These are phyloP conservation scores for Agriopis marginaria DNA, from an alignment of 2,888 invertebrate genomes.

Conservation along the genomic window DNA sequence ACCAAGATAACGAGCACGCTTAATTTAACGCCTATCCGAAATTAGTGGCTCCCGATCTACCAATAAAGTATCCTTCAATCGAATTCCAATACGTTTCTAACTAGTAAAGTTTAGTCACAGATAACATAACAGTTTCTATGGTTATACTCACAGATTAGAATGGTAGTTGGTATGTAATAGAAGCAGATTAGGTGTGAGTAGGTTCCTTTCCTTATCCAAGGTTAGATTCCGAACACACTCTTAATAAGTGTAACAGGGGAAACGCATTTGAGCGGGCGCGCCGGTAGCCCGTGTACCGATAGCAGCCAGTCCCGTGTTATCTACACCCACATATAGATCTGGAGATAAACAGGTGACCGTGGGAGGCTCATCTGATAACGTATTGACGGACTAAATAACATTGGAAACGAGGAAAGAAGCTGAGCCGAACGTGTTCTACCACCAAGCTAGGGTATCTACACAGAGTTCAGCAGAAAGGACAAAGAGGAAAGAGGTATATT, in stretches of 20 bases:
- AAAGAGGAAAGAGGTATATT: too few relatives aligned
- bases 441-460: background rate
- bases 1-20: slow-evolving; percentile 34
- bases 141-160: slow-evolving; percentile 3
- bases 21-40: slow-evolving; percentile 41
- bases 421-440: background rate
- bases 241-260: slow-evolving; percentile 80
- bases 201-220: slow-evolving; percentile 33
- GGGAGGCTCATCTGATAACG: slow-evolving; percentile 51
- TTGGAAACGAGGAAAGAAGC: slow-evolving; percentile 31
- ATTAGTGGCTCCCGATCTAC: slow-evolving; percentile 43
- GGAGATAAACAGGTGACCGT: slow-evolving; percentile 74
- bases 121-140: slow-evolving; percentile 18
- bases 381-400: slow-evolving; percentile 45
- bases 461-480: background rate
- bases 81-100: slow-evolving; percentile 46
- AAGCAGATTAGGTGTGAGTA: slow-evolving; percentile 1
- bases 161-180: slow-evolving; percentile 2
- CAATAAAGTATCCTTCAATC: slow-evolving; percentile 43
- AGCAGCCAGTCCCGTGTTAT: slow-evolving; percentile 66
- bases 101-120: slow-evolving; percentile 30
- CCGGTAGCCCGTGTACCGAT: slow-evolving; percentile 66
- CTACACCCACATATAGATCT: slow-evolving; percentile 67
- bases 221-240: slow-evolving; percentile 56
- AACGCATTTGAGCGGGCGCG: slow-evolving; percentile 73